Conservation (phyloP, 2,888 invertebrate species). For the Brachyopa scutellaris region DNA sequence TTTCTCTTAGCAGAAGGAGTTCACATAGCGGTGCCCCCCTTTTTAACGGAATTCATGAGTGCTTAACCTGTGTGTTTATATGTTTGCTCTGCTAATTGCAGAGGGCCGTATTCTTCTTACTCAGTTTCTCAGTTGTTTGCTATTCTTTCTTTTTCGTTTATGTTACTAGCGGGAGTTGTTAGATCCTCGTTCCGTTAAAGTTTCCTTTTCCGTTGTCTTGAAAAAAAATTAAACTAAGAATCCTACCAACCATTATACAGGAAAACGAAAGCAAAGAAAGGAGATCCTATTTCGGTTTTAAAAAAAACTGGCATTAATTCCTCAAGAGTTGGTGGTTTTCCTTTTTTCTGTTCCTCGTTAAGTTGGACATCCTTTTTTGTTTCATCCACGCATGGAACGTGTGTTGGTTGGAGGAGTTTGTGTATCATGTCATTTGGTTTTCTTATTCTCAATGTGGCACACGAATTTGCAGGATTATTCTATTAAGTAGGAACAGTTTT, state of each 20-base stretch:
- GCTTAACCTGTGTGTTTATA: slow-evolving; percentile 39
- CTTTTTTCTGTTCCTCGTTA: slow-evolving; percentile 7
- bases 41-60: slow-evolving; percentile 13
- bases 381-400: slow-evolving; percentile 35
- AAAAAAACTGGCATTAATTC: slow-evolving; percentile 24
- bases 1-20: background rate
- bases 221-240: background rate
- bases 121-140: slow-evolving; percentile 8
- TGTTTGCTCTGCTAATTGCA: slow-evolving; percentile 66
- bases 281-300: background rate
- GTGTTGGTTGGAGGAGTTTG: slow-evolving; percentile 16
- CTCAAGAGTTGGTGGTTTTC: background rate
- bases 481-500: slow-evolving; percentile 33
- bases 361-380: slow-evolving; percentile 41
- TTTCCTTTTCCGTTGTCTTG: slow-evolving; percentile 34
- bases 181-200: slow-evolving; percentile 49
- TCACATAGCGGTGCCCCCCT: slow-evolving; percentile 15
- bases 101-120: slow-evolving; percentile 34
- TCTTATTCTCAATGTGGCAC: slow-evolving; percentile 26
- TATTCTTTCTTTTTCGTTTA: background rate
- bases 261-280: background rate
- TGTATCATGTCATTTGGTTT: slow-evolving; percentile 42
- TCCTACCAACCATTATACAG: background rate
- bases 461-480: slow-evolving; percentile 49
- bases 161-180: slow-evolving; percentile 38